Conservation (phyloP, 2,797 vertebrate genomes). For the Enteromius paludinosus region DNA sequence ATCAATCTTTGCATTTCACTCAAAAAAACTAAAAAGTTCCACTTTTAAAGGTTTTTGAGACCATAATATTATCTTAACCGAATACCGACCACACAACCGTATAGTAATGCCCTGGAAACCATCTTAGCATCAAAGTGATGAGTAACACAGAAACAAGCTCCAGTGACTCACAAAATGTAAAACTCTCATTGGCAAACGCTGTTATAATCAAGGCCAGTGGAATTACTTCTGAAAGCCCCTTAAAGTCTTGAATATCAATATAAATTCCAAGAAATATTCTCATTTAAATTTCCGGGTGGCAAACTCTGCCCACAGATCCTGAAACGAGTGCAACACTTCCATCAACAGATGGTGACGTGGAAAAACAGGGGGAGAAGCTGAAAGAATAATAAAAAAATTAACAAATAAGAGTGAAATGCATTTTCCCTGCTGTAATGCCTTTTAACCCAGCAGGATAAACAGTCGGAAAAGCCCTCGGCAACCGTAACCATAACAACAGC, state of each 20-base stretch:
- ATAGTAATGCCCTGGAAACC: not conserved
- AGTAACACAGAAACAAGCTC: not conserved
- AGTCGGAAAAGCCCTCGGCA: constrained; percentile 51
- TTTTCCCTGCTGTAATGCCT: constrained; percentile 45
- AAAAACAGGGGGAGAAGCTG: constrained; percentile 11
- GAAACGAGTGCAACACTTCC: not conserved
- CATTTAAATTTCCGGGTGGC: not conserved
- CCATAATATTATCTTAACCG: not conserved
- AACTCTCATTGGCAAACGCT: not conserved
- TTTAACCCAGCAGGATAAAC: constrained; percentile 55
- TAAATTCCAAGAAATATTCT: not conserved
- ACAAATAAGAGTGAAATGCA: constrained; percentile 20
- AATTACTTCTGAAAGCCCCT: constrained; percentile 15
- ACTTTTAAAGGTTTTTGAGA: not conserved
- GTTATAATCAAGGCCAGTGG: not conserved
- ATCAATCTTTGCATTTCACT: not conserved
- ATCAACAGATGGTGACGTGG: constrained; percentile 13
- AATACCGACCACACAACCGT: not conserved
- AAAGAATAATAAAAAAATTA: constrained; percentile 26
- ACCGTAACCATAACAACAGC: constrained; percentile 58
- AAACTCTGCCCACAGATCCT: constrained; percentile 16
- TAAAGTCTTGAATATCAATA: not conserved
- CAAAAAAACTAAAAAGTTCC: not conserved
- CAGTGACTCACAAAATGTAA: not conserved
- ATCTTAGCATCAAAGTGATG: not conserved